Evolutionary conservation across 2,113 vertebrate species (phyloP).

Genomic region (Abramis brama): DNA sequence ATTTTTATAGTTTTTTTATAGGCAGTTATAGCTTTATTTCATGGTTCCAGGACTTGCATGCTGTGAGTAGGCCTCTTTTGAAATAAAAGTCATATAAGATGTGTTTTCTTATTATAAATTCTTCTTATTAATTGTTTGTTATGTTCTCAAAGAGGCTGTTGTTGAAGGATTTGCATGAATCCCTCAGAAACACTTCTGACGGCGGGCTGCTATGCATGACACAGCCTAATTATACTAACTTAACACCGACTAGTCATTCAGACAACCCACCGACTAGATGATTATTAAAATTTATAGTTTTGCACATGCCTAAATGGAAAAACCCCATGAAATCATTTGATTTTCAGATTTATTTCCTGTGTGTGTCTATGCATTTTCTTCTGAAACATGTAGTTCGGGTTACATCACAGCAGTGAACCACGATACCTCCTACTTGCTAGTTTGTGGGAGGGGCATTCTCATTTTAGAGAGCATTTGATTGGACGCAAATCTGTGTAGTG

Average conservation of each 20-base stretch:
- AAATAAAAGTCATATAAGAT: too few relatives aligned
- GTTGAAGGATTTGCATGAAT: not conserved
- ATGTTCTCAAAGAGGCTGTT: not conserved
- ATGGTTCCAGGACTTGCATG: too few relatives aligned
- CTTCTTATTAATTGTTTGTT: not conserved
- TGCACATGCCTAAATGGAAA: not conserved
- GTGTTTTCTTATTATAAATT: not conserved
- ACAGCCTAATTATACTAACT: not conserved
- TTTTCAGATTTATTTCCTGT: not conserved
- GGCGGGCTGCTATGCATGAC: not conserved
- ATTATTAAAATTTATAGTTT: not conserved
- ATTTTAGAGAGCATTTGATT: not conserved
- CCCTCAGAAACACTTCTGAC: not conserved
- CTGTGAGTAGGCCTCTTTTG: too few relatives aligned
- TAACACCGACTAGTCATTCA: not conserved
- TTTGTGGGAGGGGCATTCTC: not conserved
- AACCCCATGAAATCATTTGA: not conserved
- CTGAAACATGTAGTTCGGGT: not conserved
- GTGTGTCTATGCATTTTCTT: not conserved
- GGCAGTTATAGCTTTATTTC: too few relatives aligned
- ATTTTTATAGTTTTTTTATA: not conserved
- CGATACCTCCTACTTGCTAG: not conserved
- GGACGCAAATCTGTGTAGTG: not conserved
- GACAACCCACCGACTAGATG: not conserved
- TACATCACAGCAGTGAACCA: not conserved